Conservation (phyloP, 2,888 invertebrate genomes). For the Operophtera brumata region DNA sequence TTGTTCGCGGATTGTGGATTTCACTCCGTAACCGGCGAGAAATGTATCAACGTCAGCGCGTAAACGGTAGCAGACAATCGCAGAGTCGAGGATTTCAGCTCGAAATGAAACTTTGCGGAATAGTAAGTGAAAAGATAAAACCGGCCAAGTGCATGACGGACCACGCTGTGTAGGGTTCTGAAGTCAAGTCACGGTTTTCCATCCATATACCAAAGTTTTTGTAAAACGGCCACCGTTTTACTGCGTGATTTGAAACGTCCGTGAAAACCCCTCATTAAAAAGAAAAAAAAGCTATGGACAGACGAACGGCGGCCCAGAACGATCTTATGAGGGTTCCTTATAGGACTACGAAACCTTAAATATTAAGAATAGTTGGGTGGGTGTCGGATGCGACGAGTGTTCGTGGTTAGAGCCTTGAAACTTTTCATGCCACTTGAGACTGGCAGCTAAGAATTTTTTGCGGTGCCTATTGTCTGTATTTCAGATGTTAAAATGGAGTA, state of each 20-base stretch:
- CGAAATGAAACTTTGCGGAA: constrained; percentile 66
- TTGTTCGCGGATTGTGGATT: constrained; percentile 52
- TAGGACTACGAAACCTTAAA: background rate
- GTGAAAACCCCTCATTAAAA: no score
- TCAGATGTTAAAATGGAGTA: background rate
- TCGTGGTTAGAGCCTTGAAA: constrained; percentile 62
- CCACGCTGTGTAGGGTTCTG: no score
- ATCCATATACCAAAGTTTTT: no score
- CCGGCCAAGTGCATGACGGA: no score
- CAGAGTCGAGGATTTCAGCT: constrained; percentile 49
- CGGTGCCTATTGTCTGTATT: constrained; percentile 12
- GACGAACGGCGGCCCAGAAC: no score
- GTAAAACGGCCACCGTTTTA: no score
- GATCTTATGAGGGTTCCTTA: no score
- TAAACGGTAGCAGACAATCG: constrained; percentile 51
- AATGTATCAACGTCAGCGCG: constrained; percentile 61
- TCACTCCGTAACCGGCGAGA: constrained; percentile 44
- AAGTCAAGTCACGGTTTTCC: no score
- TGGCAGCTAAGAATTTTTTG: constrained; percentile 36
- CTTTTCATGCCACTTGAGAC: constrained; percentile 48
- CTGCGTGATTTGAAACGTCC: no score
- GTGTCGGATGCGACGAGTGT: constrained; percentile 74
- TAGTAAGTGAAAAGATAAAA: constrained; percentile 63
- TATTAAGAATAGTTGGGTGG: constrained; percentile 61
- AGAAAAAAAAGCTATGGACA: no score